A percentile compares a stretch with the other conserved stretches of the same genome.
Evolutionary conservation across 2,797 vertebrate species (phyloP).

Genomic region (Streptopelia turtur): DNA sequence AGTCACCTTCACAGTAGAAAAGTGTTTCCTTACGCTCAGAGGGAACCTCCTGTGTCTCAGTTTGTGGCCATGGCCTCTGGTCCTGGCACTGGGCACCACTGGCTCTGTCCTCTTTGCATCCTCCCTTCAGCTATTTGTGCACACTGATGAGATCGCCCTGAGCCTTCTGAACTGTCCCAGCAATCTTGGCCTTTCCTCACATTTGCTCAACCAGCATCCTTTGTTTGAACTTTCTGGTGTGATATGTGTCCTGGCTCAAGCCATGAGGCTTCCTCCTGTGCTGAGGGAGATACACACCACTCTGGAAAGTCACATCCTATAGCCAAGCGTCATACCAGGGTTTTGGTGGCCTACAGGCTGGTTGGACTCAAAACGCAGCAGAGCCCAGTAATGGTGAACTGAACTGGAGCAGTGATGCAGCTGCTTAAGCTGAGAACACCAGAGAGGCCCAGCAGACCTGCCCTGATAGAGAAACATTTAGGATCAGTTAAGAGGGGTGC

Average conservation of each 20-base stretch:
- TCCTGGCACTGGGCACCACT: neutral
- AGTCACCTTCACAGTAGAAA: neutral
- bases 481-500: too few species aligned
- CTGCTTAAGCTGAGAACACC: too few species aligned
- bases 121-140: neutral
- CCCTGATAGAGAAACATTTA: too few species aligned
- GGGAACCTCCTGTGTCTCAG: neutral
- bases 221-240: rapidly evolving
- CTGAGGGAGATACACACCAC: neutral
- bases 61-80: neutral
- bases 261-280: neutral
- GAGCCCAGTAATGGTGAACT: neutral
- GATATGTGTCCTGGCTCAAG: neutral
- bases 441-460: too few species aligned
- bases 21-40: neutral
- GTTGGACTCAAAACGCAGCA: neutral
- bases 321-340: neutral
- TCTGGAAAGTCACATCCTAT: neutral
- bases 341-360: neutral
- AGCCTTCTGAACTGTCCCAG: neutral
- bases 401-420: too few species aligned
- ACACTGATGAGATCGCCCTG: neutral
- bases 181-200: neutral
- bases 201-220: neutral
- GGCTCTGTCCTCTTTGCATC: neutral